Conservation (phyloP, 2,797 vertebrate genomes). For the Oreochromis grahami region DNA sequence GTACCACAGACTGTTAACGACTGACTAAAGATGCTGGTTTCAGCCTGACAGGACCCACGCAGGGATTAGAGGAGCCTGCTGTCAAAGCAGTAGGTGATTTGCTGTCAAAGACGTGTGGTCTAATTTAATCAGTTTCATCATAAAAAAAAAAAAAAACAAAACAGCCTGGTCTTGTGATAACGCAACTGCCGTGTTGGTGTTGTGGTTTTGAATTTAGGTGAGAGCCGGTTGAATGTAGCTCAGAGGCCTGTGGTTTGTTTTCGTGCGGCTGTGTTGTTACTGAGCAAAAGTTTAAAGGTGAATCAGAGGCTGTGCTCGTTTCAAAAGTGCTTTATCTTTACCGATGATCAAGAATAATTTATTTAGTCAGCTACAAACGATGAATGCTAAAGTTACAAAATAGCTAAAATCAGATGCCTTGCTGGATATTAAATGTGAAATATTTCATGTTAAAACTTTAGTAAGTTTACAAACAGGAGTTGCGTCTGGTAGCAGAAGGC, state of each 20-base stretch:
- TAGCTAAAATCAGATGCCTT: rapidly evolving
- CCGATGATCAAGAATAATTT: background rate
- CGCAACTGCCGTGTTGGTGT: background rate
- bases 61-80: slow-evolving; percentile 10
- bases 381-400: background rate
- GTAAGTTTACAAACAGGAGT: background rate
- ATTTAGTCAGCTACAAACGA: background rate
- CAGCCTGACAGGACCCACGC: background rate
- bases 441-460: background rate
- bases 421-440: background rate
- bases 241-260: background rate
- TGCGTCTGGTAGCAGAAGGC: background rate
- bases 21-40: background rate
- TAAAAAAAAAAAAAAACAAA: background rate
- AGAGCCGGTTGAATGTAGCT: background rate
- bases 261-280: rapidly evolving
- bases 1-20: background rate
- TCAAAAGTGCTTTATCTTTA: background rate
- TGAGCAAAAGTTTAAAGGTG: background rate
- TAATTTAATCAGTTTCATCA: slow-evolving; percentile 26
- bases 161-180: background rate
- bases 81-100: slow-evolving; percentile 32
- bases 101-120: slow-evolving; percentile 1
- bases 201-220: background rate
- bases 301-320: background rate